Conservation (phyloP, 2,113 vertebrate genomes). For the Tragelaphus strepsiceros region DNA sequence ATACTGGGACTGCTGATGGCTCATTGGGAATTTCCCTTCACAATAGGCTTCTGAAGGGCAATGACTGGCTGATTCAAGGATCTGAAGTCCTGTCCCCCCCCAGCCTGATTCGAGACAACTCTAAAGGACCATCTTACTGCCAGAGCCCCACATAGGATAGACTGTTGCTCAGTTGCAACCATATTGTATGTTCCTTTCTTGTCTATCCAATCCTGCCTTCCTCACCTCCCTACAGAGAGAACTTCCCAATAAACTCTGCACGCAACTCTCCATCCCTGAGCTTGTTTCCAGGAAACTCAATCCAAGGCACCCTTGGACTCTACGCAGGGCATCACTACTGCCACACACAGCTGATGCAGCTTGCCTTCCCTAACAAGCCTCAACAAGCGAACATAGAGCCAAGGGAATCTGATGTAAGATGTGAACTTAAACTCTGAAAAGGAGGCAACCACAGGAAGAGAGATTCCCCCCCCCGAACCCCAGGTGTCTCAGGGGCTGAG, state of each 20-base stretch:
- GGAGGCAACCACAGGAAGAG: not conserved
- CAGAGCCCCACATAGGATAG: not conserved
- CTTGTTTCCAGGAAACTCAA: not conserved
- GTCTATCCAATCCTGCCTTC: not conserved
- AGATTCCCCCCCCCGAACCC: not conserved
- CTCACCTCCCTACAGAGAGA: not conserved
- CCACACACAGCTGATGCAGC: not conserved
- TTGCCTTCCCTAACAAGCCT: conserved; percentile 28
- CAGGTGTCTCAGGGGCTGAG: not conserved
- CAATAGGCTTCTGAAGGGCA: not conserved
- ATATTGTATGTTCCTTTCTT: not conserved
- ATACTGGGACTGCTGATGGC: not conserved
- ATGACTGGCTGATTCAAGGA: not conserved
- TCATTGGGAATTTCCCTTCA: not conserved
- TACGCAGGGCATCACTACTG: not conserved
- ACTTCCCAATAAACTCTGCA: not conserved
- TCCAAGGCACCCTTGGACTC: not conserved
- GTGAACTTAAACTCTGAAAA: not conserved
- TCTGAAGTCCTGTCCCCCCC: not conserved
- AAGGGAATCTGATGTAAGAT: conserved; percentile 50
- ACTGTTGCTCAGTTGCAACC: not conserved
- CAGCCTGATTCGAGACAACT: not conserved
- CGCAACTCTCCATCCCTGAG: not conserved
- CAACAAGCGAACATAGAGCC: conserved; percentile 5
- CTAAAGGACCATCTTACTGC: not conserved